A percentile compares a stretch with the other conserved stretches of the same genome.
These are phyloP conservation scores for Lymantria monacha DNA, from an alignment of 2,888 invertebrate species.

Conservation along the genomic window DNA sequence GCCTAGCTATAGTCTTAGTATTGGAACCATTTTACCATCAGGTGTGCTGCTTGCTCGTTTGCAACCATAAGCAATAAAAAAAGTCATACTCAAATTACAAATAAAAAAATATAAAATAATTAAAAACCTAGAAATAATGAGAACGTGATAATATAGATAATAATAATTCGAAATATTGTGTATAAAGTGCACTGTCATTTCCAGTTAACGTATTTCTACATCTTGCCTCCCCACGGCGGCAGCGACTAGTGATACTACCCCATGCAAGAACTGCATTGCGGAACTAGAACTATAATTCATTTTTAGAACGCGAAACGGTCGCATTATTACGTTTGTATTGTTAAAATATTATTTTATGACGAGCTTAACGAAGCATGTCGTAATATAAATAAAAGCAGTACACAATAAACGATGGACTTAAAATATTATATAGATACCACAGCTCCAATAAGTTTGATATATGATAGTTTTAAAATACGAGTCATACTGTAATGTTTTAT, in stretches of 20 bases:
- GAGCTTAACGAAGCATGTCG: slow-evolving; percentile 61
- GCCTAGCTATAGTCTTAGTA: too few species aligned
- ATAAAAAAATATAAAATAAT: too few species aligned
- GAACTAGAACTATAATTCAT: slow-evolving; percentile 73
- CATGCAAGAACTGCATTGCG: slow-evolving; percentile 76
- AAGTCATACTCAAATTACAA: too few species aligned
- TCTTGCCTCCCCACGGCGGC: slow-evolving; percentile 28
- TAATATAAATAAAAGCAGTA: slow-evolving; percentile 36
- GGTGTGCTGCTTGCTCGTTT: too few species aligned
- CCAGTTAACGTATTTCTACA: slow-evolving; percentile 21
- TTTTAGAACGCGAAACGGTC: slow-evolving; percentile 70
- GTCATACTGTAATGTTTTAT: too few species aligned
- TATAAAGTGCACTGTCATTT: slow-evolving; percentile 13
- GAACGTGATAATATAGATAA: too few species aligned
- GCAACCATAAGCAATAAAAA: too few species aligned
- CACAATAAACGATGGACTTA: slow-evolving; percentile 15
- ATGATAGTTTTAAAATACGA: neutral
- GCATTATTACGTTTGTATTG: slow-evolving; percentile 63
- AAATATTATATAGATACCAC: slow-evolving; percentile 8
- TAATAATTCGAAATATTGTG: too few species aligned
- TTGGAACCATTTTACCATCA: too few species aligned
- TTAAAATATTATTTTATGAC: slow-evolving; percentile 62
- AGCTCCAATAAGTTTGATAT: slow-evolving; percentile 7
- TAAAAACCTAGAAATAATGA: too few species aligned
- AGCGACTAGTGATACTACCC: slow-evolving; percentile 47